phyloP scores from a whole-genome alignment of 2,113 vertebrate species.

The Nicator chloris region DNA sequence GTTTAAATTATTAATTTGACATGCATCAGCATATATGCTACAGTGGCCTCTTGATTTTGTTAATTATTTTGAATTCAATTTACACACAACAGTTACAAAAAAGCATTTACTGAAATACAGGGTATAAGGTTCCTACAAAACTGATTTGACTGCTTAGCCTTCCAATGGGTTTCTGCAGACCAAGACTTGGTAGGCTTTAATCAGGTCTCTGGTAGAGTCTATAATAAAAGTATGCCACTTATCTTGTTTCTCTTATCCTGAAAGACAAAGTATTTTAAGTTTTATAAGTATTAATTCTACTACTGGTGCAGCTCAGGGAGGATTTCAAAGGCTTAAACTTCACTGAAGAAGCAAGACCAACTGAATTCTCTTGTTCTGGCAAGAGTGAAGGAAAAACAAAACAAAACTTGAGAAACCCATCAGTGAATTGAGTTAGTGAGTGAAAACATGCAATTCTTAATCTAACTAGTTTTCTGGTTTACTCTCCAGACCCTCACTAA shows the following conservation, averaged over 20 bases:
- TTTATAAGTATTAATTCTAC: not conserved
- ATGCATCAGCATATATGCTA: not conserved
- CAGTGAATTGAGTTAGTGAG: not conserved
- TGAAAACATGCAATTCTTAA: not conserved
- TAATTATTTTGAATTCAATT: not conserved
- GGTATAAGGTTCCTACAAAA: not conserved
- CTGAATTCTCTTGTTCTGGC: not conserved
- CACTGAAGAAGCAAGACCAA: not conserved
- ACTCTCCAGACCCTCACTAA: not conserved
- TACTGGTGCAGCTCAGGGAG: not conserved
- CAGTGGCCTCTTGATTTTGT: not conserved
- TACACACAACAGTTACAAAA: not conserved
- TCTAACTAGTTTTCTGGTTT: not conserved
- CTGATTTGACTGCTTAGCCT: not conserved
- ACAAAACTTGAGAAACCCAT: not conserved
- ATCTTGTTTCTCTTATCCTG: not conserved
- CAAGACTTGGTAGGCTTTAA: constrained; percentile 44
- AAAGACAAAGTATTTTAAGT: not conserved
- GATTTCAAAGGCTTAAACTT: not conserved
- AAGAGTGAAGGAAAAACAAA: not conserved
- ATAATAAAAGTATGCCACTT: not conserved
- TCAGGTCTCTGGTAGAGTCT: constrained; percentile 34
- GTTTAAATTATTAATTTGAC: not conserved
- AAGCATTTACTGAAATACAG: not conserved
- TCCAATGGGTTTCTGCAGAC: constrained; percentile 10